These are phyloP conservation scores for Spisula subtruncata DNA, from an alignment of 2,888 invertebrate genomes.

Conservation along the genomic window DNA sequence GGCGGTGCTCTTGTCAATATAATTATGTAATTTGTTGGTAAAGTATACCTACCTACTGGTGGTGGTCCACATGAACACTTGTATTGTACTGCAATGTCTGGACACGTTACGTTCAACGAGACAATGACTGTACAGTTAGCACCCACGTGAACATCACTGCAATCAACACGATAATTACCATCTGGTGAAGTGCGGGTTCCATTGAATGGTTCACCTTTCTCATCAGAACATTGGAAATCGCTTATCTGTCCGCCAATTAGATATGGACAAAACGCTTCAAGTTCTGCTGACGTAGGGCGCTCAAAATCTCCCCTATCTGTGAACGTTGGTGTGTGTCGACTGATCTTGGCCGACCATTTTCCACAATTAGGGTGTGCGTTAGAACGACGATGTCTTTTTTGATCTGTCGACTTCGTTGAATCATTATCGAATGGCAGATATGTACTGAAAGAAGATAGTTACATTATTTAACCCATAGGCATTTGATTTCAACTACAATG, in stretches of 20 bases:
- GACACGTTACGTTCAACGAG: background rate
- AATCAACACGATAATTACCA: background rate
- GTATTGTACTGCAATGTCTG: constrained; percentile 30
- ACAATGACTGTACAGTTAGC: constrained; percentile 11
- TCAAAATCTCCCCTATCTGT: constrained; percentile 27
- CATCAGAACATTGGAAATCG: constrained; percentile 37
- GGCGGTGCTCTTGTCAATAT: too few relatives aligned
- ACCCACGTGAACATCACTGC: constrained; percentile 17
- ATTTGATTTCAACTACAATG: too few relatives aligned
- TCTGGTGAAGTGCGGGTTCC: background rate
- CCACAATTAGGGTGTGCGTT: constrained; percentile 23
- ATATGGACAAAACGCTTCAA: constrained; percentile 30
- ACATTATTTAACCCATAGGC: too few relatives aligned
- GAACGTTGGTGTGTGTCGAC: constrained; percentile 22
- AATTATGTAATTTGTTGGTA: background rate
- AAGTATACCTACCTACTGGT: constrained; percentile 1
- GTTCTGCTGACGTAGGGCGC: background rate
- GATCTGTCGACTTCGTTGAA: background rate
- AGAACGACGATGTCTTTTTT: background rate
- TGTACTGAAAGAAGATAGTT: background rate
- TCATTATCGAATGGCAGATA: background rate
- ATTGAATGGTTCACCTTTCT: constrained; percentile 34
- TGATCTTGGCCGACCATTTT: constrained; percentile 35
- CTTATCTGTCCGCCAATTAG: background rate
- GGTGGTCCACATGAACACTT: constrained; percentile 13